Conservation (phyloP, 2,888 invertebrate genomes). For the Brachypalpus laphriformis region DNA sequence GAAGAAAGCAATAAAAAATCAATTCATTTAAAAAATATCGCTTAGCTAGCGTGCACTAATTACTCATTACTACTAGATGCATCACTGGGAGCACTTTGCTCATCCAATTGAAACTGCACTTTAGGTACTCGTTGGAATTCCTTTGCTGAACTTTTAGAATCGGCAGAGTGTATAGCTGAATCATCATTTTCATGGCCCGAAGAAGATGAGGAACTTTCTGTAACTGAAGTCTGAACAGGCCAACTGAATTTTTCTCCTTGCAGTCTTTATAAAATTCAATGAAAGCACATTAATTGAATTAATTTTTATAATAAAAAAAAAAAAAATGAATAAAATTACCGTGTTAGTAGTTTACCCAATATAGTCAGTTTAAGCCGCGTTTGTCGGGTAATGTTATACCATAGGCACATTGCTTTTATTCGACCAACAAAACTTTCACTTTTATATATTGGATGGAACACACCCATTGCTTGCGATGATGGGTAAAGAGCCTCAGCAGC, state of each 20-base stretch:
- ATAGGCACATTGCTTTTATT: slow-evolving; percentile 91
- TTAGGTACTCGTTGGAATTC: slow-evolving; percentile 76
- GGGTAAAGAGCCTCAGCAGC: slow-evolving; percentile 92
- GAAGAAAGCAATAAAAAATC: slow-evolving; percentile 24
- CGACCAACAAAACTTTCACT: slow-evolving; percentile 81
- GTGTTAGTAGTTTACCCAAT: slow-evolving; percentile 86
- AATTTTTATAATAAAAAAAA: not conserved
- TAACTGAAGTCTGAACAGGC: slow-evolving; percentile 81
- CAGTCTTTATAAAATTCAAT: slow-evolving; percentile 76
- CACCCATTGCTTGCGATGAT: slow-evolving; percentile 90
- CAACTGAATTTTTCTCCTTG: slow-evolving; percentile 82
- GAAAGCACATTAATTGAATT: not conserved
- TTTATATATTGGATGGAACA: slow-evolving; percentile 86
- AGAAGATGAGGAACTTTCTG: slow-evolving; percentile 79
- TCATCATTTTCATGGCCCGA: slow-evolving; percentile 82
- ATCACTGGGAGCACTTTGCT: slow-evolving; percentile 80
- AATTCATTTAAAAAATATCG: not conserved
- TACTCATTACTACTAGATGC: slow-evolving; percentile 82
- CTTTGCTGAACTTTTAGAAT: slow-evolving; percentile 75
- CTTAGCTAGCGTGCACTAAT: slow-evolving; percentile 10
- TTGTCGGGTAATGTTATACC: slow-evolving; percentile 95
- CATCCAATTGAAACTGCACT: slow-evolving; percentile 82
- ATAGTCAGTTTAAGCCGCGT: slow-evolving; percentile 91
- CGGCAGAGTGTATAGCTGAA: slow-evolving; percentile 80
- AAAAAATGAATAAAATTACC: slow-evolving; percentile 74